Conservation (phyloP, 1,140 invertebrate genomes). For the Anastatus disparis region DNA sequence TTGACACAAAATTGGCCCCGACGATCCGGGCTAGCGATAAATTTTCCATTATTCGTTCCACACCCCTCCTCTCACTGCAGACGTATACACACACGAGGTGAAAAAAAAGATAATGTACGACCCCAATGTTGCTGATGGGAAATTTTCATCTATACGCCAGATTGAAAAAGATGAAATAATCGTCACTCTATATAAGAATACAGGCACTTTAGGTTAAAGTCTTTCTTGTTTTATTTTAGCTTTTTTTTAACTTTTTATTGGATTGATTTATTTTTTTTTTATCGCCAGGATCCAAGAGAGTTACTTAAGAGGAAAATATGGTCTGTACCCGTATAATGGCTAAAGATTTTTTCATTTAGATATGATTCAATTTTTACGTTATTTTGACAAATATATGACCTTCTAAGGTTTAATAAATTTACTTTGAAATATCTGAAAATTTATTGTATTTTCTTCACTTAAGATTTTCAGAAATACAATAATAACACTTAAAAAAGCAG, state of each 20-base stretch:
- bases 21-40: slow-evolving; percentile 14
- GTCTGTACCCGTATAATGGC: background rate
- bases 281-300: background rate
- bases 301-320: slow-evolving; percentile 19
- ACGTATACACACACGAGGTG: background rate
- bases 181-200: too few relatives aligned
- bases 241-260: too few relatives aligned
- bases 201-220: too few relatives aligned
- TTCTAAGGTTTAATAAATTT: too few relatives aligned
- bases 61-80: background rate
- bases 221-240: too few relatives aligned
- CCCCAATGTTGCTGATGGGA: slow-evolving; percentile 34
- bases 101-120: slow-evolving; percentile 36
- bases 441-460: too few relatives aligned
- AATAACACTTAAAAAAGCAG: too few relatives aligned
- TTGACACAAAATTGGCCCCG: slow-evolving; percentile 32
- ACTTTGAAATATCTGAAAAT: too few relatives aligned
- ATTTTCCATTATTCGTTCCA: slow-evolving; percentile 42
- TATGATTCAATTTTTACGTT: slow-evolving; percentile 17
- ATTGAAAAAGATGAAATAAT: slow-evolving; percentile 36
- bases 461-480: too few relatives aligned
- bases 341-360: background rate
- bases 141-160: slow-evolving; percentile 30
- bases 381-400: too few relatives aligned
- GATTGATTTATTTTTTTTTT: slow-evolving; percentile 28